Percentiles rank a stretch among this genome's conserved stretches.
Conservation (phyloP, 2,888 invertebrate species). For the Elegia similella region DNA sequence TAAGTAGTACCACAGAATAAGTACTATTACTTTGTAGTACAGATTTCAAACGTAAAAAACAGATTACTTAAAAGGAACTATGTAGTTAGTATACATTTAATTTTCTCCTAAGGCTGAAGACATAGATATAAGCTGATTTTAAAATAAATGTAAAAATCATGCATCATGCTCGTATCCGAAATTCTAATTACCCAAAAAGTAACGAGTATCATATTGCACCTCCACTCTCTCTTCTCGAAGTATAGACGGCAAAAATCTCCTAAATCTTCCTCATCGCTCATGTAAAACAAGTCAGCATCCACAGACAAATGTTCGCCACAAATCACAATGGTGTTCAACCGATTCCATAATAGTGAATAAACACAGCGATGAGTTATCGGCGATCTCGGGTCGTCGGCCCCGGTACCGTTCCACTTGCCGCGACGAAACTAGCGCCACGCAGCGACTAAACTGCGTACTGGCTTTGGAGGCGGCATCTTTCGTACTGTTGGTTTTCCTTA, state of each 20-base stretch:
- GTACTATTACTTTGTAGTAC: too few species aligned
- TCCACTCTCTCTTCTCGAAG: background rate
- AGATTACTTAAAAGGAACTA: too few species aligned
- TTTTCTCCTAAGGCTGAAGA: too few species aligned
- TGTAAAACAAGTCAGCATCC: slow-evolving; percentile 1
- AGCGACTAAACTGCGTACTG: slow-evolving; percentile 30
- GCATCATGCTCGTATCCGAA: too few species aligned
- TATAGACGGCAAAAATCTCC: background rate
- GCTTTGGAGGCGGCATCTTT: slow-evolving; percentile 45
- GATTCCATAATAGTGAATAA: slow-evolving; percentile 77
- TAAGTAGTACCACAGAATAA: too few species aligned
- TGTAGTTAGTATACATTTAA: too few species aligned
- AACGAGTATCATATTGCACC: too few species aligned
- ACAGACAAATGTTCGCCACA: slow-evolving; percentile 18
- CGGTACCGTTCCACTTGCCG: slow-evolving; percentile 78
- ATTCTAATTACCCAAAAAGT: too few species aligned
- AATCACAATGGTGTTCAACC: slow-evolving; percentile 29
- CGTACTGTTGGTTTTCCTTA: background rate
- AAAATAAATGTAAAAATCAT: too few species aligned
- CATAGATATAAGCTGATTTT: too few species aligned
- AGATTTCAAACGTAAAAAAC: too few species aligned
- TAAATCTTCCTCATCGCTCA: background rate
- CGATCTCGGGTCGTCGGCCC: slow-evolving; percentile 78
- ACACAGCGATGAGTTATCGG: slow-evolving; percentile 77
- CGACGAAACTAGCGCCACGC: slow-evolving; percentile 59